Conservation (phyloP, 2,113 vertebrate species). For the Malurus alboscapulatus region DNA sequence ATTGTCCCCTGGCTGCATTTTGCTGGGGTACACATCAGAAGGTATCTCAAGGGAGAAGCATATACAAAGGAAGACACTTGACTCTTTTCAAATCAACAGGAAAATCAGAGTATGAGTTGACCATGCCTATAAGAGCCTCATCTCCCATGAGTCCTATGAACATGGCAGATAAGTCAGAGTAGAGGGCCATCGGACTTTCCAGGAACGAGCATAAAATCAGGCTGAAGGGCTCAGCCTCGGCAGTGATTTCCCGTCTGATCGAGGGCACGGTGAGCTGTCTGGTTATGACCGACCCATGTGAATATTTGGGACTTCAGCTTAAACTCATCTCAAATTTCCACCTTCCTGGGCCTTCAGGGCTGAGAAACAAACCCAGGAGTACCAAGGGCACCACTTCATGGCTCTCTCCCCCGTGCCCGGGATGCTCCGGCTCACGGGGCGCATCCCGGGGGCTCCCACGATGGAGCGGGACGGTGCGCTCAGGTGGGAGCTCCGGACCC, state of each 20-base stretch:
- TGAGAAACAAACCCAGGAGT: not conserved
- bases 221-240: not conserved
- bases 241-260: not conserved
- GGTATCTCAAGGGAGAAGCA: not conserved
- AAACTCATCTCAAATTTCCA: accelerated
- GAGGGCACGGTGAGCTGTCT: accelerated
- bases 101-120: not conserved
- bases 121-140: not conserved
- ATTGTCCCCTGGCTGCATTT: not conserved
- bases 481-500: accelerated
- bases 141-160: accelerated
- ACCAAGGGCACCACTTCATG: accelerated
- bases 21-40: not conserved
- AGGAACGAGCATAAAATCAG: not conserved
- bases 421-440: not conserved
- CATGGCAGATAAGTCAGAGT: accelerated
- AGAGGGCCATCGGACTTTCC: not conserved
- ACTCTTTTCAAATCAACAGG: not conserved
- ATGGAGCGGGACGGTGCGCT: not conserved
- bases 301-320: not conserved
- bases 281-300: accelerated
- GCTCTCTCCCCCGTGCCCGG: accelerated
- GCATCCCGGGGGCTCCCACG: not conserved
- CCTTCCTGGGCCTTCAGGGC: accelerated
- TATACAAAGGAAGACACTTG: not conserved